Conservation (phyloP, 2,797 vertebrate genomes). For the Botia almorhae region DNA sequence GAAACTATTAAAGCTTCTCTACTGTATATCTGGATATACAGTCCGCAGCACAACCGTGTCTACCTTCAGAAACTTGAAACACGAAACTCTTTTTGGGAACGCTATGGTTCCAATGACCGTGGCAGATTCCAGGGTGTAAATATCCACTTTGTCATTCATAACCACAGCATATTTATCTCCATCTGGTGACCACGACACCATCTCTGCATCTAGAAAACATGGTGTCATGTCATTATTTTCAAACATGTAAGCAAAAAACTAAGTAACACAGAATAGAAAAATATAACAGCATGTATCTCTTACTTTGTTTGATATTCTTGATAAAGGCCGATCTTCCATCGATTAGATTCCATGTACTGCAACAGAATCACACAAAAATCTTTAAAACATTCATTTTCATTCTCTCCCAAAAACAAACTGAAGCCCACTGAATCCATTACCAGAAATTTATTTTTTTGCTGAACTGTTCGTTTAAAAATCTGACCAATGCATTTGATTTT, state of each 20-base stretch:
- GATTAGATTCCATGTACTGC: slow-evolving; percentile 96
- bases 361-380: slow-evolving; percentile 20
- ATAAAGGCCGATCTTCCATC: slow-evolving; percentile 94
- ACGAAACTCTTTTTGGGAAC: slow-evolving; percentile 87
- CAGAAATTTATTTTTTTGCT: not conserved
- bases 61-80: slow-evolving; percentile 82
- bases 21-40: not conserved
- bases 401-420: not conserved
- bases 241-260: not conserved
- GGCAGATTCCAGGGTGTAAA: slow-evolving; percentile 89
- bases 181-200: slow-evolving; percentile 91
- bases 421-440: not conserved
- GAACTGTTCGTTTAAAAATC: not conserved
- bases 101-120: slow-evolving; percentile 81
- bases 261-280: not conserved
- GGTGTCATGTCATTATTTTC: not conserved
- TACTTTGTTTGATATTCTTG: slow-evolving; percentile 97
- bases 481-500: not conserved
- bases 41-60: not conserved
- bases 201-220: slow-evolving; percentile 84
- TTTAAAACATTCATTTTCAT: too few relatives aligned
- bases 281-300: slow-evolving; percentile 42
- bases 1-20: not conserved
- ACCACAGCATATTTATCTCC: slow-evolving; percentile 88
- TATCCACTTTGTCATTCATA: slow-evolving; percentile 78